Percentiles rank a stretch among this genome's conserved stretches.
phyloP scores from a whole-genome alignment of 1,140 invertebrate genomes.

The Nomia melanderi region DNA sequence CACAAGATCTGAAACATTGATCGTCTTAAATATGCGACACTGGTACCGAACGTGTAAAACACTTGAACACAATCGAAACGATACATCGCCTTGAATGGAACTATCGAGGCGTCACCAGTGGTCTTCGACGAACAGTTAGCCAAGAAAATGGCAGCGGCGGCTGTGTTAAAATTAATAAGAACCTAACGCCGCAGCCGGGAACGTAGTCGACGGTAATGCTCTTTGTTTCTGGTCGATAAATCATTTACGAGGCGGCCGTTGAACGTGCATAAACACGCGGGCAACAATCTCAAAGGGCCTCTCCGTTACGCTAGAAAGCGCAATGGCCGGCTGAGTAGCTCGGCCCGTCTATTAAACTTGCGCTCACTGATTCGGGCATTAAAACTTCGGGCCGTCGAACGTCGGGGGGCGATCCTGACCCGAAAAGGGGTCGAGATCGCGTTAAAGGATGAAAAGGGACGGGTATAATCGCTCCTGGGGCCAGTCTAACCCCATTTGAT shows the following conservation, averaged over 20 bases:
- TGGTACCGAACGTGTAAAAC: too few species aligned
- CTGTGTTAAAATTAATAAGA: neutral
- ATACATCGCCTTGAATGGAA: too few species aligned
- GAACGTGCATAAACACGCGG: conserved; percentile 41
- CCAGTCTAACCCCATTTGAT: conserved; percentile 29
- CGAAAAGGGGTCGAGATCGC: conserved; percentile 31
- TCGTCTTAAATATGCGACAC: too few species aligned
- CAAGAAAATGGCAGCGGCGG: too few species aligned
- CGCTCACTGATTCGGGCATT: conserved; percentile 61
- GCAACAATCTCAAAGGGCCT: conserved; percentile 51
- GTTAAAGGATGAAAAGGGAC: conserved; percentile 44
- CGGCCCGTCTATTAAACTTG: conserved; percentile 59
- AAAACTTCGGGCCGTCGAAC: conserved; percentile 62
- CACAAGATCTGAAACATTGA: too few species aligned
- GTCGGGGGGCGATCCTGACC: conserved; percentile 3
- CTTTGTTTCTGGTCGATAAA: conserved; percentile 56
- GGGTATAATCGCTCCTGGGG: conserved; percentile 39
- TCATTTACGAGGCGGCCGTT: conserved; percentile 46
- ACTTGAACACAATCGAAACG: too few species aligned
- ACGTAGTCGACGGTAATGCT: neutral
- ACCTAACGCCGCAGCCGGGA: too few species aligned
- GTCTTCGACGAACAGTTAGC: too few species aligned
- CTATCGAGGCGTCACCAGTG: too few species aligned
- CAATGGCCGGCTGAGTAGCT: conserved; percentile 48
- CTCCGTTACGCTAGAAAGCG: conserved; percentile 40